Evolutionary conservation across 2,797 vertebrate species (phyloP).

Genomic region (Nannoperca australis): DNA sequence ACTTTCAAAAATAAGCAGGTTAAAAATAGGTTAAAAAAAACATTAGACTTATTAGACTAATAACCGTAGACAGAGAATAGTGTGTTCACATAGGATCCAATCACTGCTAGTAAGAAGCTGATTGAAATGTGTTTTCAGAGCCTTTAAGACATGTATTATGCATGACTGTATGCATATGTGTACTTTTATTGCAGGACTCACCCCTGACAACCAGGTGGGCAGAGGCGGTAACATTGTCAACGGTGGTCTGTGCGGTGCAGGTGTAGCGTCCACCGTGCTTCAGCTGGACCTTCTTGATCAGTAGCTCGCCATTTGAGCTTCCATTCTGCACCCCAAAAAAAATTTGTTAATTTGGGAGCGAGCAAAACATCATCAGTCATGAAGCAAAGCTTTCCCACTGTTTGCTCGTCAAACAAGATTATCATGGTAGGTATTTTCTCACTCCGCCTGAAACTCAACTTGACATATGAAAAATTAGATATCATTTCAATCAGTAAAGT

Average conservation of each 20-base stretch:
- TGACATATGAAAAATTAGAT: slow-evolving; percentile 1
- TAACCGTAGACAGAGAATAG: neutral
- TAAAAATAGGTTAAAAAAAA: neutral
- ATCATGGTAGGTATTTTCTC: neutral
- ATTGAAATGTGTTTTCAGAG: neutral
- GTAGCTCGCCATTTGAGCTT: slow-evolving; percentile 91
- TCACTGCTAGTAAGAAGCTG: neutral
- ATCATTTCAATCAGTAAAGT: neutral
- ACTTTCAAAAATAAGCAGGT: neutral
- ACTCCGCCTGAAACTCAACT: slow-evolving; percentile 5
- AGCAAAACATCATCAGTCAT: neutral
- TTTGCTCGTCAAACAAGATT: neutral
- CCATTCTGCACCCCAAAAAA: slow-evolving; percentile 81
- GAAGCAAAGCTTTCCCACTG: neutral
- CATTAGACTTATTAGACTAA: neutral
- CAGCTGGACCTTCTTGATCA: slow-evolving; percentile 92
- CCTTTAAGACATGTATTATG: neutral
- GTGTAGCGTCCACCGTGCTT: slow-evolving; percentile 92
- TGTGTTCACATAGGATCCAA: neutral
- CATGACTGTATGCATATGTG: slow-evolving; percentile 6
- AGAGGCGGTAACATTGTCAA: slow-evolving; percentile 92
- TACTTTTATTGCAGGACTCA: slow-evolving; percentile 77
- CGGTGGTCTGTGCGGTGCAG: slow-evolving; percentile 94
- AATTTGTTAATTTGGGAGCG: slow-evolving; percentile 6
- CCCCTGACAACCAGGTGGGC: slow-evolving; percentile 96